A percentile compares a stretch with the other conserved stretches of the same genome.
Evolutionary conservation across 2,113 vertebrate genomes (phyloP).

Genomic region (Odontesthes bonariensis): DNA sequence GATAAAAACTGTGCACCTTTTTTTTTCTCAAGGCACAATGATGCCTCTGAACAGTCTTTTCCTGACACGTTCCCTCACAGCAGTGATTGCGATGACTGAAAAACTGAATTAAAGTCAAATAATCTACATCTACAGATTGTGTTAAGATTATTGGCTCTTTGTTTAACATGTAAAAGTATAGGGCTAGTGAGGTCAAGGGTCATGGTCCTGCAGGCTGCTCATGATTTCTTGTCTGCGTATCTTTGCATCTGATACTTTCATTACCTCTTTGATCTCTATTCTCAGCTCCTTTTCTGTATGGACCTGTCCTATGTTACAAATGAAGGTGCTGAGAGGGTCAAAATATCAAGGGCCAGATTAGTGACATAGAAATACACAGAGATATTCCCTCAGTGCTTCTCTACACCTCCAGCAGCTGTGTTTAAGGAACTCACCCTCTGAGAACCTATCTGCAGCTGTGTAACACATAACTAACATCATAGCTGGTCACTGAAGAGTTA

Average conservation of each 20-base stretch:
- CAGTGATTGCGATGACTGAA: background rate
- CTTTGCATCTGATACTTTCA: slow-evolving; percentile 36
- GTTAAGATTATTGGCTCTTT: background rate
- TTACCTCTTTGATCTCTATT: slow-evolving; percentile 53
- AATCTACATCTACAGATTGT: background rate
- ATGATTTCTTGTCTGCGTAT: slow-evolving; percentile 1
- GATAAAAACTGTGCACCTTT: slow-evolving; percentile 19
- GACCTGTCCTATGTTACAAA: slow-evolving; percentile 61
- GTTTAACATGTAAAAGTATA: background rate
- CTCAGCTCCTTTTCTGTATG: slow-evolving; percentile 18
- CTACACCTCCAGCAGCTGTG: slow-evolving; percentile 50
- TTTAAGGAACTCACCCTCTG: slow-evolving; percentile 41
- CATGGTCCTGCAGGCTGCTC: background rate
- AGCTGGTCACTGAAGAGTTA: slow-evolving; percentile 17
- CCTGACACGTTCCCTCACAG: slow-evolving; percentile 3
- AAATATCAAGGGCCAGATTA: slow-evolving; percentile 48
- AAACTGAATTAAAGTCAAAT: slow-evolving; percentile 8
- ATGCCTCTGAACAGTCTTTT: slow-evolving; percentile 30
- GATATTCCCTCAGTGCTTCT: slow-evolving; percentile 35
- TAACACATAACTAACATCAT: slow-evolving; percentile 36
- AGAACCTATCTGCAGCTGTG: slow-evolving; percentile 45
- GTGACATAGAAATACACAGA: slow-evolving; percentile 44
- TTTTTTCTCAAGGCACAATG: slow-evolving; percentile 18
- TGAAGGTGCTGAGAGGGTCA: slow-evolving; percentile 65
- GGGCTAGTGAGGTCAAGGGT: background rate